Conservation (phyloP, 92 coral and sea anemone species). For the Ricordea florida region DNA sequence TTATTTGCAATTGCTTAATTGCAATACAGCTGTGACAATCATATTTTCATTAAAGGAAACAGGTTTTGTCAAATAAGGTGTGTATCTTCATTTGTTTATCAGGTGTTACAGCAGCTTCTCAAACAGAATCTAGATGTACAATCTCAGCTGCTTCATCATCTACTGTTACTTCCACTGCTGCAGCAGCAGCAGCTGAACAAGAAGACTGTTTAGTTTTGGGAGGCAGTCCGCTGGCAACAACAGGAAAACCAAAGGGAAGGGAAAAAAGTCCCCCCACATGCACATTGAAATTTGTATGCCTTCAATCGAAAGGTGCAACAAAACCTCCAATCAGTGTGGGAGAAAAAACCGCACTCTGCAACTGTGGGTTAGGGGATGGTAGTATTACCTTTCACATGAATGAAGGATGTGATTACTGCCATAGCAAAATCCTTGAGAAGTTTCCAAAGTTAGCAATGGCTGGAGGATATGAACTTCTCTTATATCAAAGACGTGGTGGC, state of each 20-base stretch:
- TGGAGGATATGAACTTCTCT: conserved; percentile 45
- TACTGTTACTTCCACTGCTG: too few species aligned
- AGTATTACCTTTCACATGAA: conserved; percentile 2
- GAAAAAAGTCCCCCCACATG: not conserved
- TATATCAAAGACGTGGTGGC: conserved; percentile 44
- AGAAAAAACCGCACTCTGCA: conserved; percentile 14
- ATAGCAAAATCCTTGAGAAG: not conserved
- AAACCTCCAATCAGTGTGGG: conserved; percentile 23
- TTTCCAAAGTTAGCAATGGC: conserved; percentile 9
- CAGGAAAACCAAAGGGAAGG: not conserved
- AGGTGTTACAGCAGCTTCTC: too few species aligned
- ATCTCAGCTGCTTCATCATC: too few species aligned
- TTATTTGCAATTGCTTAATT: too few species aligned
- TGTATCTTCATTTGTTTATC: too few species aligned
- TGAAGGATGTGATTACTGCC: not conserved
- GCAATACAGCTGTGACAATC: too few species aligned
- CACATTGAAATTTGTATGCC: conserved; percentile 27
- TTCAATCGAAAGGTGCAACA: not conserved
- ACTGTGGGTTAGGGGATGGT: conserved; percentile 39
- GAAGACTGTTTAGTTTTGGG: too few species aligned
- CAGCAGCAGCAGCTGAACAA: too few species aligned
- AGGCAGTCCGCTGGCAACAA: not conserved
- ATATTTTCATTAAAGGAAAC: too few species aligned
- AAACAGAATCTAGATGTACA: too few species aligned
- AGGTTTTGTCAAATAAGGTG: too few species aligned